phyloP scores from a whole-genome alignment of 2,888 invertebrate species.

The Liodrosophila aerea region DNA sequence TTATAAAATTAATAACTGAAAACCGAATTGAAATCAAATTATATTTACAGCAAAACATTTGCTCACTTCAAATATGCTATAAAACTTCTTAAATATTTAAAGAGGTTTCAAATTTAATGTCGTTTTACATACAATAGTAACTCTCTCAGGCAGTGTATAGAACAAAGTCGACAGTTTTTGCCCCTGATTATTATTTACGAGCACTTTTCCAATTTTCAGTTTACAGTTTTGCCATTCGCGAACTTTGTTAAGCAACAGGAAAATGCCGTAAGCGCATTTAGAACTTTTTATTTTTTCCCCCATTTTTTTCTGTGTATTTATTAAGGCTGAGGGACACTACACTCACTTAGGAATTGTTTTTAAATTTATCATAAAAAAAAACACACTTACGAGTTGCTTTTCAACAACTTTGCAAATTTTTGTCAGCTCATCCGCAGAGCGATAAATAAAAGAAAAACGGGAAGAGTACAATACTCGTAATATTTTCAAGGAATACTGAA shows the following conservation, averaged over 20 bases:
- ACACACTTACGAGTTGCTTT: conserved; percentile 31
- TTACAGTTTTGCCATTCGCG: conserved; percentile 30
- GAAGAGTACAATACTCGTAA: background rate
- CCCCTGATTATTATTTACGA: conserved; percentile 63
- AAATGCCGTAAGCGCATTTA: conserved; percentile 53
- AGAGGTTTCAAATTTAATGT: too few relatives aligned
- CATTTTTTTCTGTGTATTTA: too few relatives aligned
- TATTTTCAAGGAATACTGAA: background rate
- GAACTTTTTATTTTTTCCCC: conserved; percentile 2
- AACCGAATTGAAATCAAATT: too few relatives aligned
- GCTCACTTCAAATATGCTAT: too few relatives aligned
- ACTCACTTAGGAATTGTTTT: conserved; percentile 64
- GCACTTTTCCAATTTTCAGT: conserved; percentile 42
- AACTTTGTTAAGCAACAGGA: conserved; percentile 40
- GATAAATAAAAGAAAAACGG: conserved; percentile 11
- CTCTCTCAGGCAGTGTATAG: background rate
- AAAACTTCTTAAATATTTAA: too few relatives aligned
- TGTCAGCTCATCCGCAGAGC: conserved; percentile 16
- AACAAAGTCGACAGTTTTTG: conserved; percentile 12
- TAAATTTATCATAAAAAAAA: conserved; percentile 61
- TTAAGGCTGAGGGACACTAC: conserved; percentile 24
- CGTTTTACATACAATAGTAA: too few relatives aligned
- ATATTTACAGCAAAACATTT: too few relatives aligned
- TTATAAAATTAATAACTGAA: too few relatives aligned
- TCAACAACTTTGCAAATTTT: conserved; percentile 37